phyloP scores from a whole-genome alignment of 2,113 vertebrate species.

The Petromus typicus region DNA sequence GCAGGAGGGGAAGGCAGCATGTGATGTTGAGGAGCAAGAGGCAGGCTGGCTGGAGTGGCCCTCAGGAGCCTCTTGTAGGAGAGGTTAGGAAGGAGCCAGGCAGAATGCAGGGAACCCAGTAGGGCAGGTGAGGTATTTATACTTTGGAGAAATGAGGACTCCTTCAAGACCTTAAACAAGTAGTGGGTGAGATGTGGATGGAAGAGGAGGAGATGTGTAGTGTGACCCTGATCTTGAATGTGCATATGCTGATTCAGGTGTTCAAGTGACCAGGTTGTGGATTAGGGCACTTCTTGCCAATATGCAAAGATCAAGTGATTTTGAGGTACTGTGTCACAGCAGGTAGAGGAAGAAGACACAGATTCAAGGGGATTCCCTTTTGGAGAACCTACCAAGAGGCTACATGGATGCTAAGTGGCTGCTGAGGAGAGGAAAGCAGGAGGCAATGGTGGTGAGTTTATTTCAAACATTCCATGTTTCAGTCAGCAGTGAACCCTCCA shows the following conservation, averaged over 20 bases:
- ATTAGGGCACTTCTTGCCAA: neutral
- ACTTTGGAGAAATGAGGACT: neutral
- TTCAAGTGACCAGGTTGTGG: neutral
- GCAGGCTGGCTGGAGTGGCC: neutral
- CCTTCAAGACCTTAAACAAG: neutral
- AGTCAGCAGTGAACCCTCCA: neutral
- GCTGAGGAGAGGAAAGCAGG: neutral
- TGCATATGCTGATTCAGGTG: accelerated
- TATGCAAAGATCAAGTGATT: neutral
- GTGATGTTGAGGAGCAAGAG: accelerated
- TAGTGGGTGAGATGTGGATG: neutral
- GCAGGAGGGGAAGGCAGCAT: neutral
- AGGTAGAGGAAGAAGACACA: neutral
- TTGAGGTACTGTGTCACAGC: too few relatives aligned
- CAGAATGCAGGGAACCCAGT: neutral
- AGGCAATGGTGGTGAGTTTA: neutral
- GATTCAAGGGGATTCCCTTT: neutral
- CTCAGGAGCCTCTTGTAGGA: neutral
- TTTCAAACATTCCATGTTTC: neutral
- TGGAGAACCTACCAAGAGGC: neutral
- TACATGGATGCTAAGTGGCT: neutral
- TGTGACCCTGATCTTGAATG: neutral
- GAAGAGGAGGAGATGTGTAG: too few relatives aligned
- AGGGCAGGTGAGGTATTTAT: neutral
- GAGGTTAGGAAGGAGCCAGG: neutral